These are phyloP conservation scores for Mustela nigripes DNA, from an alignment of 2,113 vertebrate species.

Conservation along the genomic window DNA sequence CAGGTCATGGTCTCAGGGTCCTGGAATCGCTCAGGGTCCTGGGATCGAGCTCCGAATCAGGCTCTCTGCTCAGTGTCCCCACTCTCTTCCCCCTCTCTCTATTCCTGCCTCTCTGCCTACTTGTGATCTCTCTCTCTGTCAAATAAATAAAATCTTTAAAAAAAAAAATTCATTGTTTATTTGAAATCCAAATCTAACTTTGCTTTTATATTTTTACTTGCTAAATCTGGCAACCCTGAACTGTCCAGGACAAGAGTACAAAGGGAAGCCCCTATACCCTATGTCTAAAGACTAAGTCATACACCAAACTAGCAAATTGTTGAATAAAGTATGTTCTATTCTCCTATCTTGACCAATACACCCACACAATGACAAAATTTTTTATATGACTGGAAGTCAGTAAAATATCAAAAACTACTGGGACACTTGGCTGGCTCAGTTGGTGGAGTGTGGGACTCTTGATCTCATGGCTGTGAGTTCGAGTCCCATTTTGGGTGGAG, in stretches of 20 bases:
- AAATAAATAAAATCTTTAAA: background rate
- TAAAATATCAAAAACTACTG: conserved; percentile 20
- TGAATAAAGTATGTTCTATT: background rate
- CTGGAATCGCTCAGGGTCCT: too few relatives aligned
- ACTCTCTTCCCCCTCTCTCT: too few relatives aligned
- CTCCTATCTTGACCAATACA: background rate
- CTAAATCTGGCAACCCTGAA: background rate
- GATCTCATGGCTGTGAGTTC: background rate
- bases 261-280: background rate
- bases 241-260: background rate
- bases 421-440: background rate
- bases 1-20: too few relatives aligned
- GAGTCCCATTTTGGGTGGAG: background rate
- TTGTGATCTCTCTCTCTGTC: too few relatives aligned
- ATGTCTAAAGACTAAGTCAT: conserved; percentile 2
- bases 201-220: conserved; percentile 48
- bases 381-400: background rate
- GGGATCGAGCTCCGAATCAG: too few relatives aligned
- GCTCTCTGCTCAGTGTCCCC: too few relatives aligned
- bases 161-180: background rate
- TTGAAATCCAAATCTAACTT: conserved; percentile 59
- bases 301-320: background rate
- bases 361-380: background rate
- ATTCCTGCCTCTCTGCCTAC: too few relatives aligned
- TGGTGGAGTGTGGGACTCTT: background rate